Evolutionary conservation across 1,140 invertebrate genomes (phyloP).

Genomic region (Mactra quadrangularis): DNA sequence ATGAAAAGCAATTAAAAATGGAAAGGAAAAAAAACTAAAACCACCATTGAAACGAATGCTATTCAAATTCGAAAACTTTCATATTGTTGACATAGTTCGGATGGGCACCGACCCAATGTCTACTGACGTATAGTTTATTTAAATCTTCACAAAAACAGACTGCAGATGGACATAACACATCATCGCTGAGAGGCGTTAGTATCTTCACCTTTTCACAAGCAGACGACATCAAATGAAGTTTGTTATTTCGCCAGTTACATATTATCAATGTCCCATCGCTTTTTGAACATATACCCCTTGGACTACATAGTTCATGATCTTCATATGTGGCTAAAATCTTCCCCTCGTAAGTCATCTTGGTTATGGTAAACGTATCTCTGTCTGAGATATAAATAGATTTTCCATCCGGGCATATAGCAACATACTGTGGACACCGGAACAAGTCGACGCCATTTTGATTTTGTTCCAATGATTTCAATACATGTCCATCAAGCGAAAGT

Average conservation of each 20-base stretch:
- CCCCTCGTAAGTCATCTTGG: conserved; percentile 3
- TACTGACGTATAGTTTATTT: conserved; percentile 24
- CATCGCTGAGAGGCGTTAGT: neutral
- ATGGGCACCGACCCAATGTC: conserved; percentile 15
- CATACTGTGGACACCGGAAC: conserved; percentile 4
- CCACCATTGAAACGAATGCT: too few relatives aligned
- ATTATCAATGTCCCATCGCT: conserved; percentile 13
- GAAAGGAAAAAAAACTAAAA: too few relatives aligned
- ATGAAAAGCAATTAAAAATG: too few relatives aligned
- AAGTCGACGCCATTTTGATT: neutral
- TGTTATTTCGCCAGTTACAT: conserved; percentile 10
- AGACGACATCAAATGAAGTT: conserved; percentile 2
- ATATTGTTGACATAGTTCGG: conserved; percentile 8
- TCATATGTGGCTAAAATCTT: conserved; percentile 6
- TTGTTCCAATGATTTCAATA: conserved; percentile 1
- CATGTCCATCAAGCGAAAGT: neutral
- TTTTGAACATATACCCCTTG: neutral
- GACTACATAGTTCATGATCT: conserved; percentile 14
- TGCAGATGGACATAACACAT: neutral
- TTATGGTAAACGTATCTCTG: neutral
- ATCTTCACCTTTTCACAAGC: conserved; percentile 10
- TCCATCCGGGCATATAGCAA: neutral
- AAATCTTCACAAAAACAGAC: conserved; percentile 17
- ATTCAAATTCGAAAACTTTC: conserved; percentile 17
- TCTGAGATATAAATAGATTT: neutral